Percentiles rank a stretch among this genome's conserved stretches.
Evolutionary conservation across 2,888 invertebrate genomes (phyloP).

Genomic region (Leptogaster cylindrica): DNA sequence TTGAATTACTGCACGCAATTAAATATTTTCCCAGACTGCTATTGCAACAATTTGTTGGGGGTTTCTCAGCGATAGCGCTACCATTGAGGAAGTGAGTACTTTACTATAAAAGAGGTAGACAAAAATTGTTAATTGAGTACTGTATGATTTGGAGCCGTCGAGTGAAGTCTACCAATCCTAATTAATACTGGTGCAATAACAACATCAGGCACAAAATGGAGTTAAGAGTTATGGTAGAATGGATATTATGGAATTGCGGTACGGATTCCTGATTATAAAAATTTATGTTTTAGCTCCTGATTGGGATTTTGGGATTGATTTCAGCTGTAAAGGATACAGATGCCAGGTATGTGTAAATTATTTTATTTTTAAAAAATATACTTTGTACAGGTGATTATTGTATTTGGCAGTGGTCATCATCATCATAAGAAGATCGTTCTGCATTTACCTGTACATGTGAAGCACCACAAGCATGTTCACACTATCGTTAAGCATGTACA

Average conservation of each 20-base stretch:
- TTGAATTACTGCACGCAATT: slow-evolving; percentile 29
- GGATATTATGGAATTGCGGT: not conserved
- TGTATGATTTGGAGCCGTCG: slow-evolving; percentile 17
- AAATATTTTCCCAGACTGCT: slow-evolving; percentile 28
- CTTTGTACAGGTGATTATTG: not conserved
- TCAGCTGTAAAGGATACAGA: slow-evolving; percentile 8
- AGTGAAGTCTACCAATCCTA: slow-evolving; percentile 15
- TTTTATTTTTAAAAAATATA: not conserved
- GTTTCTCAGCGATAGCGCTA: slow-evolving; percentile 28
- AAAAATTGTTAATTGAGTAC: slow-evolving; percentile 22
- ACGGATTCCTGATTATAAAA: not conserved
- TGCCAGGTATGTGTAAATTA: not conserved
- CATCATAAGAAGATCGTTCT: slow-evolving; percentile 60
- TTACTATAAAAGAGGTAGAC: slow-evolving; percentile 28
- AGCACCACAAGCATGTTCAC: slow-evolving; percentile 61
- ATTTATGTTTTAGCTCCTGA: slow-evolving; percentile 18
- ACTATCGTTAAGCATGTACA: slow-evolving; percentile 60
- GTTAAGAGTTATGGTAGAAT: slow-evolving; percentile 19
- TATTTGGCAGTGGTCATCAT: no score
- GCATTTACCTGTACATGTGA: slow-evolving; percentile 60
- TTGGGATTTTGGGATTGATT: slow-evolving; percentile 1
- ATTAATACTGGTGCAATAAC: not conserved
- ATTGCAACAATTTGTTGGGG: not conserved
- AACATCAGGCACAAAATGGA: slow-evolving; percentile 15
- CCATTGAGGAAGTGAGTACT: slow-evolving; percentile 34